Conservation (phyloP, 2,888 invertebrate species). For the Phania funesta region DNA sequence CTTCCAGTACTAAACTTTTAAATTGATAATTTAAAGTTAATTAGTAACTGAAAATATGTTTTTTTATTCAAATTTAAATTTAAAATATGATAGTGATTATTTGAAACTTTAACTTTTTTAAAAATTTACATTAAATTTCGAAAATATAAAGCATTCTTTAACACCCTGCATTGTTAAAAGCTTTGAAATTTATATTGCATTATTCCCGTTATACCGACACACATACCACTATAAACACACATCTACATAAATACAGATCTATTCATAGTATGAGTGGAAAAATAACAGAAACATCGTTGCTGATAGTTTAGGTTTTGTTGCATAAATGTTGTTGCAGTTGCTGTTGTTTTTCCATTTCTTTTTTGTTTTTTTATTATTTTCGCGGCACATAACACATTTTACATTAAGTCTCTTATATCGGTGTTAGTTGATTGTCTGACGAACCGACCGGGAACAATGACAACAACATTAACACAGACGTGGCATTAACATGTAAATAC, state of each 20-base stretch:
- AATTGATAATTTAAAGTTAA: too few species aligned
- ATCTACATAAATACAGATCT: background rate
- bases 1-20: too few species aligned
- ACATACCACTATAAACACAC: background rate
- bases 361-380: conserved; percentile 41
- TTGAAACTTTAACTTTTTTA: too few species aligned
- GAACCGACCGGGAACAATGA: conserved; percentile 18
- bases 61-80: too few species aligned
- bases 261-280: conserved; percentile 6
- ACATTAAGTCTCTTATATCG: conserved; percentile 30
- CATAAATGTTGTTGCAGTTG: conserved; percentile 8
- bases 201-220: too few species aligned
- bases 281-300: conserved; percentile 31
- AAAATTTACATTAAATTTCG: too few species aligned
- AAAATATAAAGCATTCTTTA: too few species aligned
- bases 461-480: background rate
- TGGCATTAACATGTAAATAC: background rate
- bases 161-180: too few species aligned
- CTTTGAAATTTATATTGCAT: too few species aligned
- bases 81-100: too few species aligned
- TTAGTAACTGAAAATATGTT: too few species aligned
- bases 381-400: conserved; percentile 47
- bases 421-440: conserved; percentile 45
- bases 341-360: background rate
- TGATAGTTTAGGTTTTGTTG: conserved; percentile 4